A percentile compares a stretch with the other conserved stretches of the same genome.
phyloP scores from a whole-genome alignment of 2,113 vertebrate species.

The Leiothrix lutea region DNA sequence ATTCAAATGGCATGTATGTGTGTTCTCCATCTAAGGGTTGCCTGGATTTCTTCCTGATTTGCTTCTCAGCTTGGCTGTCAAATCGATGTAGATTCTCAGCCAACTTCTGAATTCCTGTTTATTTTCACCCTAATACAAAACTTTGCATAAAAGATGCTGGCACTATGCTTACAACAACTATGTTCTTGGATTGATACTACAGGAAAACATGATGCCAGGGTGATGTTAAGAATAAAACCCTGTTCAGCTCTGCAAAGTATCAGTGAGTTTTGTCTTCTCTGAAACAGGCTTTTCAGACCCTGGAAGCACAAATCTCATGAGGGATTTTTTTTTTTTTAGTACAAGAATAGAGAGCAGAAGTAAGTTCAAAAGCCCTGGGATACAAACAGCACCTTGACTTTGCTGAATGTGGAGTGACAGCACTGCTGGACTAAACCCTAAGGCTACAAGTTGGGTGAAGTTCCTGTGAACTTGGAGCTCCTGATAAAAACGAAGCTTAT shows the following conservation, averaged over 20 bases:
- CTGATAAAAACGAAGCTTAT: not conserved
- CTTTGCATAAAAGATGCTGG: not conserved
- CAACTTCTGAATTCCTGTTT: not conserved
- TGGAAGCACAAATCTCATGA: not conserved
- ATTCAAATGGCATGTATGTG: not conserved
- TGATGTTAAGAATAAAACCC: not conserved
- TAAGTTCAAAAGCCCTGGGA: not conserved
- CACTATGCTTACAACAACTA: not conserved
- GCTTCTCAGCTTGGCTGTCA: not conserved
- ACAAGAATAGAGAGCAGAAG: not conserved
- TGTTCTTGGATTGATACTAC: not conserved
- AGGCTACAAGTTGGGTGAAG: not conserved
- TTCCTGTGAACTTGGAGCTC: not conserved
- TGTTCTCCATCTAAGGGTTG: not conserved
- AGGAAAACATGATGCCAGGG: not conserved
- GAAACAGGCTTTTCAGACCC: not conserved
- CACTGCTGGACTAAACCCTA: not conserved
- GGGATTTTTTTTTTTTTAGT: not conserved
- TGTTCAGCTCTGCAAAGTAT: not conserved
- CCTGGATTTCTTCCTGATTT: not conserved
- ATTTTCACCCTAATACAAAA: not conserved
- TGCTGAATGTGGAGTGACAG: not conserved
- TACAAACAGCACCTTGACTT: not conserved
- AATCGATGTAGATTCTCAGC: not conserved
- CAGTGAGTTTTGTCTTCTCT: not conserved